Conservation (phyloP, 1,140 invertebrate species). For the Eciton burchellii region DNA sequence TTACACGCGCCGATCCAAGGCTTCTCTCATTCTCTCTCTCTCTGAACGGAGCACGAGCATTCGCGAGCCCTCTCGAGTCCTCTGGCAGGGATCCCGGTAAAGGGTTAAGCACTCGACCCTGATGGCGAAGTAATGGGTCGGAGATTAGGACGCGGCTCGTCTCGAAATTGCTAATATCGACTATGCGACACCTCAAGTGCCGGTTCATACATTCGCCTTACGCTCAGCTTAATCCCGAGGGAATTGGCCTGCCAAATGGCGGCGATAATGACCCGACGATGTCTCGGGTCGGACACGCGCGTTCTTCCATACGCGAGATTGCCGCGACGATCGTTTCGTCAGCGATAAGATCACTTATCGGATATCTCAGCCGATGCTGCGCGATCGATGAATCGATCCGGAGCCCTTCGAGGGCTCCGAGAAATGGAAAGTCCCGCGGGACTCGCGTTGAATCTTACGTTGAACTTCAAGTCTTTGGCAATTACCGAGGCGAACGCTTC, state of each 20-base stretch:
- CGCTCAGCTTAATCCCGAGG: constrained; percentile 1
- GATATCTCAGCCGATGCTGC: no score
- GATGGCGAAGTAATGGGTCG: constrained; percentile 52
- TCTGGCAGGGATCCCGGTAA: constrained; percentile 8
- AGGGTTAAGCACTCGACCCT: constrained; percentile 34
- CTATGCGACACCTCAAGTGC: constrained; percentile 38
- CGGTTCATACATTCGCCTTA: constrained; percentile 8
- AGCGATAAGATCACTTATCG: no score
- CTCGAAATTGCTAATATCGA: constrained; percentile 66
- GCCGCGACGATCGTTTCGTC: no score
- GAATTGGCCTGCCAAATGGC: constrained; percentile 38
- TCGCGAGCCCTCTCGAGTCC: not conserved
- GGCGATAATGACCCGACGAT: constrained; percentile 26
- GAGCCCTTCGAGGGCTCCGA: not conserved
- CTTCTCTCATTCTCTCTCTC: no score
- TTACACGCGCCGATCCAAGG: no score
- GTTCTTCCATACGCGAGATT: not conserved
- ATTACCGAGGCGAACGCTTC: not conserved
- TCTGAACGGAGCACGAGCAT: no score
- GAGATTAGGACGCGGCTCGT: constrained; percentile 47
- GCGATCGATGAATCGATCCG: not conserved
- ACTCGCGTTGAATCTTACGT: not conserved
- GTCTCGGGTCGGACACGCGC: constrained; percentile 15
- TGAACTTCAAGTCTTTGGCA: not conserved
- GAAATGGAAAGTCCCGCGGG: no score